Conservation (phyloP, 2,113 vertebrate species). For the Chaetodon auriga region DNA sequence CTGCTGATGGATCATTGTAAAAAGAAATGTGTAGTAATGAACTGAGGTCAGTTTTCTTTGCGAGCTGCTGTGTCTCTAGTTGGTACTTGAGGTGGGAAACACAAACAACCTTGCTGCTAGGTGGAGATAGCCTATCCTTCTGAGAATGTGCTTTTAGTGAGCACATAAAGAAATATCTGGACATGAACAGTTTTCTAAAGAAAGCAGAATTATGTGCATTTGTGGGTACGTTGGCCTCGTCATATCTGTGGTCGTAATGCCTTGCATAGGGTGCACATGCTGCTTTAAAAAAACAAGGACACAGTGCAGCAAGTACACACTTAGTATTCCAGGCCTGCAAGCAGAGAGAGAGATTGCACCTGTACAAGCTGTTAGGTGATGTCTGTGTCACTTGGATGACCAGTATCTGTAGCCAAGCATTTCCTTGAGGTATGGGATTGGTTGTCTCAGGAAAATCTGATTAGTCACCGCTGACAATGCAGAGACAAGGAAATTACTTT, state of each 20-base stretch:
- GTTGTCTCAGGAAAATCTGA: conserved; percentile 83
- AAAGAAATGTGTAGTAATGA: conserved; percentile 25
- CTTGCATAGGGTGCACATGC: background rate
- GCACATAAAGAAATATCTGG: background rate
- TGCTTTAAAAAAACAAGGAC: conserved; percentile 59
- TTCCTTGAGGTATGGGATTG: conserved; percentile 86
- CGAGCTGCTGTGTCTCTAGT: background rate
- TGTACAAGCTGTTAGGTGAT: conserved; percentile 74
- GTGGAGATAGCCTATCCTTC: background rate
- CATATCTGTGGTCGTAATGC: background rate
- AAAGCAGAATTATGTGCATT: background rate
- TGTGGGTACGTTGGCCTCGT: background rate
- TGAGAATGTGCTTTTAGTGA: background rate
- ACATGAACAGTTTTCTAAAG: background rate
- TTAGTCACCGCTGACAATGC: conserved; percentile 89
- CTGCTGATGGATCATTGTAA: conserved; percentile 27
- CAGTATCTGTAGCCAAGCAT: conserved; percentile 84
- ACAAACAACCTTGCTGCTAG: background rate
- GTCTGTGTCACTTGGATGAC: conserved; percentile 79
- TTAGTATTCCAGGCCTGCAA: conserved; percentile 75
- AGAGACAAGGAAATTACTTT: conserved; percentile 90
- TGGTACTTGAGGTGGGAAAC: conserved; percentile 22
- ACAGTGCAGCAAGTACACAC: conserved; percentile 32
- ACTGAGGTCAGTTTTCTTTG: conserved; percentile 12
- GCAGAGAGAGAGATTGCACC: conserved; percentile 72